Evolutionary conservation across 2,113 vertebrate genomes (phyloP).

Genomic region (Grammomys dolichurus): DNA sequence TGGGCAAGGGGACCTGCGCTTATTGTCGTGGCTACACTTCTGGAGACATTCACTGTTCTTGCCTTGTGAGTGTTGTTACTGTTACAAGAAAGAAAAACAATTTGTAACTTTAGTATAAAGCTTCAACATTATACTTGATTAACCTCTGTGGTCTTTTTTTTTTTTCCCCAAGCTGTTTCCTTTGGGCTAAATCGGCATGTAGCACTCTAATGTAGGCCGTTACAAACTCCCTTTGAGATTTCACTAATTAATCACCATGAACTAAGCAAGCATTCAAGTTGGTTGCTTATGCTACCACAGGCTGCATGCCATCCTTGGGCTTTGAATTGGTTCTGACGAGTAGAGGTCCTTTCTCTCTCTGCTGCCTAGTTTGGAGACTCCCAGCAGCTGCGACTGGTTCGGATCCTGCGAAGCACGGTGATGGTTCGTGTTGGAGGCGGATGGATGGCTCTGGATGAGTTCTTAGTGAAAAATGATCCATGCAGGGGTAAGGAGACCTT

Average conservation of each 20-base stretch:
- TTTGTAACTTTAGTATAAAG: conserved; percentile 60
- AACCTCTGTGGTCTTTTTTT: conserved; percentile 75
- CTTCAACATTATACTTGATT: conserved; percentile 77
- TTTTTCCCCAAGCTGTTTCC: conserved; percentile 65
- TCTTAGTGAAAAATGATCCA: conserved; percentile 99
- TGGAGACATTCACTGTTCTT: conserved; percentile 68
- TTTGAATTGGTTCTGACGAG: conserved; percentile 41
- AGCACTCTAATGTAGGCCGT: conserved; percentile 80
- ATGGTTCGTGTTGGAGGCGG: conserved; percentile 99
- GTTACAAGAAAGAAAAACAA: conserved; percentile 70
- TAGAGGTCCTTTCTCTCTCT: conserved; percentile 74
- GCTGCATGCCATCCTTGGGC: not conserved
- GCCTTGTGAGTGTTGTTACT: conserved; percentile 80
- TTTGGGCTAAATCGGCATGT: conserved; percentile 85
- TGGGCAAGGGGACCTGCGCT: not conserved
- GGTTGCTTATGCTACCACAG: conserved; percentile 72
- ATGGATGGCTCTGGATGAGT: conserved; percentile 99
- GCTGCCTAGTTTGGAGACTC: conserved; percentile 96
- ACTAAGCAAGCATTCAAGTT: conserved; percentile 76
- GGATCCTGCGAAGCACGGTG: conserved; percentile 97
- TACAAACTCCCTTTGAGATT: conserved; percentile 77
- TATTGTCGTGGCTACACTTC: conserved; percentile 66
- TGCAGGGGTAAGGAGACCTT: conserved; percentile 93
- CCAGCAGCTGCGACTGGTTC: conserved; percentile 97
- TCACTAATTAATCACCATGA: conserved; percentile 88